These are phyloP conservation scores for Uloborus plumipes DNA, from an alignment of 2,888 invertebrate genomes.

Conservation along the genomic window DNA sequence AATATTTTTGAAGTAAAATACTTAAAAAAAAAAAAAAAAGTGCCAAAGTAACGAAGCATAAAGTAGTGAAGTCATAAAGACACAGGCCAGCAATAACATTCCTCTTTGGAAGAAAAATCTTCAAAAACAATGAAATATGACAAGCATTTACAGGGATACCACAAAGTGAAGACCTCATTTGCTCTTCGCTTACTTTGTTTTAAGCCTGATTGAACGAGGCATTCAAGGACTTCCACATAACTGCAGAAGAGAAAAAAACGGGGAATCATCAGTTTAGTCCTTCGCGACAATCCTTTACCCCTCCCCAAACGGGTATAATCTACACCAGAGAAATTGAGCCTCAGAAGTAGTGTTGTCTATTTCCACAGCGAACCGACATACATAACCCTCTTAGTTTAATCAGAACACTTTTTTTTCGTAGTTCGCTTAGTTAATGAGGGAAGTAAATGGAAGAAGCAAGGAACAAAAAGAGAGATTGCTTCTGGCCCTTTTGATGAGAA, in stretches of 20 bases:
- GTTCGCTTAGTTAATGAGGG: conserved; percentile 52
- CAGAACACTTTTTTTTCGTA: conserved; percentile 34
- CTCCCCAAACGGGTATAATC: conserved; percentile 1
- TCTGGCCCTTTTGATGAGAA: conserved; percentile 27
- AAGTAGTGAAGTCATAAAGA: too few relatives aligned
- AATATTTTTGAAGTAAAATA: too few relatives aligned
- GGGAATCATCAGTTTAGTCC: conserved; percentile 33
- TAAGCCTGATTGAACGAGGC: conserved; percentile 32
- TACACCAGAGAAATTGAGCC: too few relatives aligned
- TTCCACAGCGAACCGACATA: conserved; percentile 22
- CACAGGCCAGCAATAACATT: too few relatives aligned
- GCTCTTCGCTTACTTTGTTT: neutral
- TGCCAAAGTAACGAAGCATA: too few relatives aligned
- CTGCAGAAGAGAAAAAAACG: neutral
- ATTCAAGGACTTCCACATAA: conserved; percentile 11
- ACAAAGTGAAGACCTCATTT: neutral
- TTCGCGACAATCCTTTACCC: conserved; percentile 42
- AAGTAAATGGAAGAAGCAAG: conserved; percentile 7
- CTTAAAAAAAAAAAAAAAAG: too few relatives aligned
- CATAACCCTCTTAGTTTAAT: conserved; percentile 26
- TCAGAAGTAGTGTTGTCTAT: conserved; percentile 9
- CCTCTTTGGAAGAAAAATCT: too few relatives aligned
- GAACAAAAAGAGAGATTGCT: conserved; percentile 18
- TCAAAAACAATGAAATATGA: too few relatives aligned
- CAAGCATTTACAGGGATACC: too few relatives aligned